These are phyloP conservation scores for Ranitomeya imitator DNA, from an alignment of 2,113 vertebrate genomes.

Conservation along the genomic window DNA sequence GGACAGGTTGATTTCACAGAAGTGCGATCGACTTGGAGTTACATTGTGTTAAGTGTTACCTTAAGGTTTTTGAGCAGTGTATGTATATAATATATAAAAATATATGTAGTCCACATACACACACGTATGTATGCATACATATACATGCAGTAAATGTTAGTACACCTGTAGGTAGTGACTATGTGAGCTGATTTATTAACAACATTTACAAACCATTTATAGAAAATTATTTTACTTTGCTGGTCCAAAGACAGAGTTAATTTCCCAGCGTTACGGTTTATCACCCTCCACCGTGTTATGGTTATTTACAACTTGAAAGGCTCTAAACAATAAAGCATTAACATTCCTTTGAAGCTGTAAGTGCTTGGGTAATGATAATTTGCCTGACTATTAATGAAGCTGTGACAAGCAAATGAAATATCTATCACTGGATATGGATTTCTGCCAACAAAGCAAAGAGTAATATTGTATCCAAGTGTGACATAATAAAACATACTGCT, in stretches of 20 bases:
- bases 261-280: no score
- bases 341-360: constrained; percentile 13
- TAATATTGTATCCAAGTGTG: neutral
- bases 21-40: no score
- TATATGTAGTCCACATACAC: no score
- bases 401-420: neutral
- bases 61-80: no score
- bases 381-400: neutral
- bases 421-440: constrained; percentile 7
- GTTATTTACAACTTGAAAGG: constrained; percentile 1
- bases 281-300: neutral
- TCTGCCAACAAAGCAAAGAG: neutral
- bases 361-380: neutral
- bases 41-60: no score
- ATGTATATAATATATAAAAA: no score
- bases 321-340: constrained; percentile 18
- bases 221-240: neutral
- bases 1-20: no score
- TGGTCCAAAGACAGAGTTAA: neutral
- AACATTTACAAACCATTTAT: no score
- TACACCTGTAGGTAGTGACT: no score
- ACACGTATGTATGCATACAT: no score
- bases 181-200: neutral
- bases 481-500: constrained; percentile 42
- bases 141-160: no score